Conservation (phyloP, 2,113 vertebrate species). For the Zosterops pallidus region DNA sequence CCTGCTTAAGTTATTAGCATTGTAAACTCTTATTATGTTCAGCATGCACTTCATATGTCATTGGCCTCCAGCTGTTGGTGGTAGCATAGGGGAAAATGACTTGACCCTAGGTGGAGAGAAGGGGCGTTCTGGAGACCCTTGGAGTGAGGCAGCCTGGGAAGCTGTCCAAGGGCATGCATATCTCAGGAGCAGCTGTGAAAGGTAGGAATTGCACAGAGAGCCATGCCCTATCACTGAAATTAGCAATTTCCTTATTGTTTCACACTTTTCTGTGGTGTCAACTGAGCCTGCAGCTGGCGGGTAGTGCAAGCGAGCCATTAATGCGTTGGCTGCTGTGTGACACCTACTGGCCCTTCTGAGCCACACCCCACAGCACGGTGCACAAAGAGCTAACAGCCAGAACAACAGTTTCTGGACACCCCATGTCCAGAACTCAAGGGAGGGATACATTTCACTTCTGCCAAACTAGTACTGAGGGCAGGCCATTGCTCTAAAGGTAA, state of each 20-base stretch:
- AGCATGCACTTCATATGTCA: constrained; percentile 35
- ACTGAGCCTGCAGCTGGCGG: rapidly evolving
- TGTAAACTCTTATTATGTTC: constrained; percentile 51
- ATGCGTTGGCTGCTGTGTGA: background rate
- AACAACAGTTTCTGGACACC: background rate
- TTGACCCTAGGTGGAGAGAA: constrained; percentile 32
- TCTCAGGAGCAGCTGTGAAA: constrained; percentile 12
- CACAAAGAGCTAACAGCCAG: background rate
- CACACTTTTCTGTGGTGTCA: background rate
- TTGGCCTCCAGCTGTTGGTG: constrained; percentile 55
- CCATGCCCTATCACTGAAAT: background rate
- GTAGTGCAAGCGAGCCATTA: background rate
- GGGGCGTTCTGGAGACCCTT: background rate
- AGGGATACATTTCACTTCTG: background rate
- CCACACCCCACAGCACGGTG: rapidly evolving
- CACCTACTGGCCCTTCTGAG: rapidly evolving
- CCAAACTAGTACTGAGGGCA: background rate
- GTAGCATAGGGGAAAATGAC: background rate
- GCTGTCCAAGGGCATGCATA: constrained; percentile 23
- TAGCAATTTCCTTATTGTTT: constrained; percentile 4
- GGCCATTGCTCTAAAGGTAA: background rate
- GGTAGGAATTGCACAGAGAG: background rate
- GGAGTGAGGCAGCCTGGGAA: constrained; percentile 26
- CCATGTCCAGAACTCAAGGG: background rate
- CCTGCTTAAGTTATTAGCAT: constrained; percentile 56